These are phyloP conservation scores for Acrossocheilus wenchowensis DNA, from an alignment of 2,797 vertebrate species.

Conservation along the genomic window DNA sequence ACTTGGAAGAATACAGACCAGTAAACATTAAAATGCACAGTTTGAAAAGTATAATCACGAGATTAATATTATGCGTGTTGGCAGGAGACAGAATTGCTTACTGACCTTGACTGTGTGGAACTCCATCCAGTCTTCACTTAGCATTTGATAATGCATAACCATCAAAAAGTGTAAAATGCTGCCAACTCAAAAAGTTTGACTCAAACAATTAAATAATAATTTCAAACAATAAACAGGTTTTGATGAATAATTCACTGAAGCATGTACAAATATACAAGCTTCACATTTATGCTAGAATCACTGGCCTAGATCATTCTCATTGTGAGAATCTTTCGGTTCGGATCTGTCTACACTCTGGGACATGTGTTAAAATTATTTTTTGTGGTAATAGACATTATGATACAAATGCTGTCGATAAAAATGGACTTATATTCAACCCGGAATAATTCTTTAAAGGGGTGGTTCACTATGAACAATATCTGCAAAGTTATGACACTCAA, in stretches of 20 bases:
- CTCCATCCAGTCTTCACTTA: background rate
- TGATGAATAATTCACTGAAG: background rate
- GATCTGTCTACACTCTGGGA: background rate
- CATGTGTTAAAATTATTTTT: background rate
- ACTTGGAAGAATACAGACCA: background rate
- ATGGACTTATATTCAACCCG: no score
- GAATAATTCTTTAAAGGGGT: no score
- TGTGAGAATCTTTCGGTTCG: background rate
- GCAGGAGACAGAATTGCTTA: background rate
- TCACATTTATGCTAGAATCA: background rate
- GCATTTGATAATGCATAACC: background rate
- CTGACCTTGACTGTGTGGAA: background rate
- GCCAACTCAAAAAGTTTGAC: slow-evolving; percentile 2
- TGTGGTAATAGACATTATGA: background rate
- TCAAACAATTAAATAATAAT: background rate
- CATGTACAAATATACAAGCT: background rate
- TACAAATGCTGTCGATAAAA: background rate
- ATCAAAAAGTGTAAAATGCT: background rate
- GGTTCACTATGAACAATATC: no score
- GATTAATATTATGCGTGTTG: background rate
- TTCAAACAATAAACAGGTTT: background rate
- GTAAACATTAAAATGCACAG: background rate
- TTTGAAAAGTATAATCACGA: background rate
- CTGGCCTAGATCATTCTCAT: background rate
- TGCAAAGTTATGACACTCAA: no score